Conservation (phyloP, 2,113 vertebrate genomes). For the Rhinogobius similis region DNA sequence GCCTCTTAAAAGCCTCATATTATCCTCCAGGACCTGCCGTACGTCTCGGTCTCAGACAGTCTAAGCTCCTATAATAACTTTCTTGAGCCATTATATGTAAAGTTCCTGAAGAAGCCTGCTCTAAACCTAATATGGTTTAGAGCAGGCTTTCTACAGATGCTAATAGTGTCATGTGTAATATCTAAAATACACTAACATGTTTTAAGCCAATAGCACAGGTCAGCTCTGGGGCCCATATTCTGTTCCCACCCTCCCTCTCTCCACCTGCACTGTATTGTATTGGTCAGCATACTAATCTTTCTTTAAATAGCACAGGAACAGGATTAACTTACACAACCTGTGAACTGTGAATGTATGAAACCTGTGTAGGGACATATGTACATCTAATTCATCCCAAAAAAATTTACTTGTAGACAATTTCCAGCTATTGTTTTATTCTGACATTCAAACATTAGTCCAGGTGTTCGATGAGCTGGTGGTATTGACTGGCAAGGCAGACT, state of each 20-base stretch:
- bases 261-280: constrained; percentile 10
- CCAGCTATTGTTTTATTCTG: neutral
- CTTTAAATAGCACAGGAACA: constrained; percentile 54
- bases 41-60: constrained; percentile 17
- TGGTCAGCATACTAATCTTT: constrained; percentile 53
- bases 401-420: neutral
- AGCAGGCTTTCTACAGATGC: neutral
- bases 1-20: neutral
- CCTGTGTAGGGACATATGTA: neutral
- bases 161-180: constrained; percentile 54
- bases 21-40: neutral
- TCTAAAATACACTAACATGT: constrained; percentile 68
- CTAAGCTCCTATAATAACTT: constrained; percentile 28
- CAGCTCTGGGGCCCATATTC: constrained; percentile 23
- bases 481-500: constrained; percentile 80
- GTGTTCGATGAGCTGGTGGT: constrained; percentile 84
- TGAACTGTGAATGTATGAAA: constrained; percentile 49
- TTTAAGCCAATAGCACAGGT: constrained; percentile 17
- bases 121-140: too few species aligned
- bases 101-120: constrained; percentile 6
- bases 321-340: constrained; percentile 55
- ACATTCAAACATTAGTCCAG: constrained; percentile 80
- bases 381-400: neutral
- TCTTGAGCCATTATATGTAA: constrained; percentile 14
- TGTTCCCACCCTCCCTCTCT: constrained; percentile 6